phyloP scores from a whole-genome alignment of 2,797 vertebrate genomes.

The Monodelphis domestica region DNA sequence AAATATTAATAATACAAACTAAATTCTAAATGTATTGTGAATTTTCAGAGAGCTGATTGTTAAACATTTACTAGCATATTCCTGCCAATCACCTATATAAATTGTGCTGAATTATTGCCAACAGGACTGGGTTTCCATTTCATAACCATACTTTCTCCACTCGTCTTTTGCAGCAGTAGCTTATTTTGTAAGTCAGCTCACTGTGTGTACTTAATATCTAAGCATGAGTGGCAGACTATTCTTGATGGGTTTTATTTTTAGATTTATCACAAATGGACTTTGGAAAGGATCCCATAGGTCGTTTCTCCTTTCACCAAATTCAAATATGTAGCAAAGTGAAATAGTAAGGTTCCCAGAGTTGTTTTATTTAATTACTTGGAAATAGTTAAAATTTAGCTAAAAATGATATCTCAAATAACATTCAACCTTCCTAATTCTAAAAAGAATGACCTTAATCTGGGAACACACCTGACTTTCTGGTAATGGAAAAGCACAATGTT shows the following conservation, averaged over 20 bases:
- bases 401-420: neutral
- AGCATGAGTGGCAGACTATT: neutral
- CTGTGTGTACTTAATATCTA: neutral
- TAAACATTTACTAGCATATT: neutral
- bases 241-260: neutral
- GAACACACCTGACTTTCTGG: neutral
- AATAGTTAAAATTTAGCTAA: constrained; percentile 5
- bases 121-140: neutral
- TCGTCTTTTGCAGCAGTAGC: neutral
- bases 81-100: neutral
- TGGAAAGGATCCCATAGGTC: neutral
- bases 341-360: constrained; percentile 27
- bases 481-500: constrained; percentile 20
- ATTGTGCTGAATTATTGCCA: neutral
- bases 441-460: constrained; percentile 26
- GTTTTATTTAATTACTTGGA: constrained; percentile 37
- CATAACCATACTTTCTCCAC: neutral
- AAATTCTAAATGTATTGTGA: neutral
- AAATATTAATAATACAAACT: neutral
- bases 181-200: neutral
- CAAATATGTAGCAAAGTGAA: neutral
- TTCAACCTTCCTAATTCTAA: constrained; percentile 41
- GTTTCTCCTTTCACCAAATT: neutral
- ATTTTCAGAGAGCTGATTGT: neutral
- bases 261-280: neutral